phyloP scores from a whole-genome alignment of 2,888 invertebrate species.

The Pilophorus perplexus region DNA sequence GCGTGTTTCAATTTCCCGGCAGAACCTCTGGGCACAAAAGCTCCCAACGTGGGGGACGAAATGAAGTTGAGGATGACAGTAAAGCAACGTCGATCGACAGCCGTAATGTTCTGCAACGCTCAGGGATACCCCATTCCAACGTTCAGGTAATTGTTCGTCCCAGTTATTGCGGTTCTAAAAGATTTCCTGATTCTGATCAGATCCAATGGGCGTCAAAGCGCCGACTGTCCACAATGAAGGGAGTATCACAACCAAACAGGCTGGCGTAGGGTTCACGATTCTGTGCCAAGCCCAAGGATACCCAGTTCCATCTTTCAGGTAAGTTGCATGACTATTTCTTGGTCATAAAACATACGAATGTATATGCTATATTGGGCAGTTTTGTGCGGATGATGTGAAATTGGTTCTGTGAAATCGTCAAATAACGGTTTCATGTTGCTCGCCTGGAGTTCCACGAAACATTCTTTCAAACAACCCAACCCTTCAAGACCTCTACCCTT shows the following conservation, averaged over 20 bases:
- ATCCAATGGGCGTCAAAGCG: constrained; percentile 42
- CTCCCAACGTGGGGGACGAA: constrained; percentile 44
- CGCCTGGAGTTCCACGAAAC: no score
- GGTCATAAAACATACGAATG: no score
- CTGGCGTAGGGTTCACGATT: constrained; percentile 48
- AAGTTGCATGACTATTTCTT: constrained; percentile 25
- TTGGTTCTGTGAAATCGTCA: no score
- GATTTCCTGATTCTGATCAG: constrained; percentile 14
- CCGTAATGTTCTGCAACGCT: constrained; percentile 55
- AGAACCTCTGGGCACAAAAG: constrained; percentile 46
- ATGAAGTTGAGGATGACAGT: constrained; percentile 39
- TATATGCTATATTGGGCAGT: no score
- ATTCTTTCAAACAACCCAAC: no score
- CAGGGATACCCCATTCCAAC: constrained; percentile 60
- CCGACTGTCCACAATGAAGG: constrained; percentile 36
- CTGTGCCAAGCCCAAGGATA: constrained; percentile 60
- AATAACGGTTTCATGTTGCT: no score
- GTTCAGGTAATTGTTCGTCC: constrained; percentile 53
- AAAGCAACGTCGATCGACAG: constrained; percentile 19
- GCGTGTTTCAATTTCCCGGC: not conserved
- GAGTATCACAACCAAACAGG: constrained; percentile 30
- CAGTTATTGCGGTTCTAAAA: not conserved
- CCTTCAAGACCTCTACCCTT: no score
- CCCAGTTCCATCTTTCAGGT: constrained; percentile 60
- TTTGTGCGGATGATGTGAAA: no score